Conservation (phyloP, 2,797 vertebrate genomes). For the Peromyscus melanophrys region DNA sequence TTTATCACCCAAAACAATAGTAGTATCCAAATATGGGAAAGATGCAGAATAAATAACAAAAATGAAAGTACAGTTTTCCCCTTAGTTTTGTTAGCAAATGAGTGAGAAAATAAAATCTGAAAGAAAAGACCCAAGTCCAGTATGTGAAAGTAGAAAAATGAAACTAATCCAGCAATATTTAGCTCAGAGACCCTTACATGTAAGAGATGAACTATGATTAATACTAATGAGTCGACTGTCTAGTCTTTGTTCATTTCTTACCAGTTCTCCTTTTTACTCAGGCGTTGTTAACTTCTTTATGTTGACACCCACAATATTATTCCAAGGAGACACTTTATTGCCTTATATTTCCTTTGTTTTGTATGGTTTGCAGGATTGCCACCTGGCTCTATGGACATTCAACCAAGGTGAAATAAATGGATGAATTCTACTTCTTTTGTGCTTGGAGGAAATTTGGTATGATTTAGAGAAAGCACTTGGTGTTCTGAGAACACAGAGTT, state of each 20-base stretch:
- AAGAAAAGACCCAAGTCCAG: background rate
- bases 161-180: background rate
- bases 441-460: background rate
- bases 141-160: background rate
- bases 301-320: conserved; percentile 27
- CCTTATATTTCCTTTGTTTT: background rate
- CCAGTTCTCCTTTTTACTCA: background rate
- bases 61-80: background rate
- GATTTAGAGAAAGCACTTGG: conserved; percentile 5
- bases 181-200: background rate
- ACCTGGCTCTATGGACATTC: background rate
- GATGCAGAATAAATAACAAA: conserved; percentile 8
- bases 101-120: background rate
- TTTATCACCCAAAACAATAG: background rate
- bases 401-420: conserved; percentile 56
- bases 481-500: background rate
- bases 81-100: background rate
- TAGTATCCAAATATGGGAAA: background rate
- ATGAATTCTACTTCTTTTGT: background rate
- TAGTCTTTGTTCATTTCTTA: conserved; percentile 3
- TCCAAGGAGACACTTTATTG: background rate
- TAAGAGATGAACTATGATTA: conserved; percentile 30
- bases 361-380: background rate
- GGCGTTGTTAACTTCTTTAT: background rate
- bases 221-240: background rate